Percentiles rank a stretch among this genome's conserved stretches.
Evolutionary conservation across 2,797 vertebrate species (phyloP).

Genomic region (Hypotaenidia okinawae): DNA sequence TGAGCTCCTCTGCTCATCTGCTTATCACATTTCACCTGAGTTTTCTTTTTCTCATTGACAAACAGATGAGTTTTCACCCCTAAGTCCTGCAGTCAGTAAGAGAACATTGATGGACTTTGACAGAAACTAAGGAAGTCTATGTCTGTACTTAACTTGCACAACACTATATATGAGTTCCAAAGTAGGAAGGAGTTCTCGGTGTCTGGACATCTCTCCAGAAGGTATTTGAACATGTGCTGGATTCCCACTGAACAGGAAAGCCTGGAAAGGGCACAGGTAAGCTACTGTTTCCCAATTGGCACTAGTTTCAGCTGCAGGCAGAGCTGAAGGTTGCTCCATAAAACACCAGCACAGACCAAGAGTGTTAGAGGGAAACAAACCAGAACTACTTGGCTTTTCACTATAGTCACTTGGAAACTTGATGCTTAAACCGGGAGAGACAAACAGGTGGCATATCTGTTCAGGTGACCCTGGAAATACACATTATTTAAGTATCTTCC

Average conservation of each 20-base stretch:
- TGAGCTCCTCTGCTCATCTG: not conserved
- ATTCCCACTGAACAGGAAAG: not conserved
- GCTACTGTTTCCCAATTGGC: not conserved
- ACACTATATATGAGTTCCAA: not conserved
- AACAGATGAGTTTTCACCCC: not conserved
- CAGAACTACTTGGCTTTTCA: not conserved
- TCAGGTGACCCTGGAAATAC: not conserved
- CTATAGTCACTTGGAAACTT: not conserved
- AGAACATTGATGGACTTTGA: not conserved
- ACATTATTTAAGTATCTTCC: not conserved
- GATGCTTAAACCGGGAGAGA: not conserved
- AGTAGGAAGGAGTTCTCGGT: not conserved
- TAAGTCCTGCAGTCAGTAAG: not conserved
- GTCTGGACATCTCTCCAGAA: not conserved
- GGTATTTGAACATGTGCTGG: not conserved
- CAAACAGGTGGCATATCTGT: not conserved
- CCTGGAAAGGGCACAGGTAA: constrained; percentile 9
- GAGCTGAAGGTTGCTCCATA: not conserved
- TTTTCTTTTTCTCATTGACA: not conserved
- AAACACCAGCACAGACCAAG: not conserved
- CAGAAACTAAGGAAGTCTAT: not conserved
- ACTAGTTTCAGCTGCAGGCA: not conserved
- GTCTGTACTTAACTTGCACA: not conserved
- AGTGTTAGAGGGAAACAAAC: not conserved
- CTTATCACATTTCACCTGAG: not conserved